A percentile compares a stretch with the other conserved stretches of the same genome.
These are phyloP conservation scores for Drosophila busckii DNA, from an alignment of 1,140 invertebrate genomes.

Conservation along the genomic window DNA sequence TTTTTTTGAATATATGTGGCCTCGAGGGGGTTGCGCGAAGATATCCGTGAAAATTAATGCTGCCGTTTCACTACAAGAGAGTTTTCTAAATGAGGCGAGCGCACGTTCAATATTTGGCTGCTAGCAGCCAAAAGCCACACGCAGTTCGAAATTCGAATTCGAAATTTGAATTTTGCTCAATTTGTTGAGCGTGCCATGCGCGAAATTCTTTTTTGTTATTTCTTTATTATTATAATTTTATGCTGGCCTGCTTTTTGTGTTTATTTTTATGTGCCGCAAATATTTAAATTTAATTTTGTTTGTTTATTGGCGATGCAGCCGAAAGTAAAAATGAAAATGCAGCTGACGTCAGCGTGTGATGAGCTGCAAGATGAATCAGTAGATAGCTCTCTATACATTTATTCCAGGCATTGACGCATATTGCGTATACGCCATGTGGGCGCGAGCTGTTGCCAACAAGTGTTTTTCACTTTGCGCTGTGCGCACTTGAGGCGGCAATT, in stretches of 20 bases:
- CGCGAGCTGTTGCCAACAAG: constrained; percentile 27
- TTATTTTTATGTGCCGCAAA: constrained; percentile 37
- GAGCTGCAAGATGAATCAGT: constrained; percentile 21
- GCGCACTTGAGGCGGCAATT: constrained; percentile 20
- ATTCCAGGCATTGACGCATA: constrained; percentile 18
- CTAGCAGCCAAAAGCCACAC: constrained; percentile 9
- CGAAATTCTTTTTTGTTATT: constrained; percentile 9
- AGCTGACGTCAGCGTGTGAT: constrained; percentile 25
- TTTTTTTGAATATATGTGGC: constrained; percentile 42
- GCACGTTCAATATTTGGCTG: constrained; percentile 20
- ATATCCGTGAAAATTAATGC: constrained; percentile 76
- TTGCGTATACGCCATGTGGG: constrained; percentile 34
- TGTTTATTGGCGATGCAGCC: constrained; percentile 15
- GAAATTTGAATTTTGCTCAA: constrained; percentile 12
- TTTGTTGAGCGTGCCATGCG: too few species aligned
- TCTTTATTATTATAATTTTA: constrained; percentile 19
- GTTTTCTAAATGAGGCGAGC: constrained; percentile 71
- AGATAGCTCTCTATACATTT: constrained; percentile 7
- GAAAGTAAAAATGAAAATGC: constrained; percentile 1
- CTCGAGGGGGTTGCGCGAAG: constrained; percentile 66
- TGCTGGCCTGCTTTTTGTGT: constrained; percentile 19
- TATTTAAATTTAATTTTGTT: constrained; percentile 27
- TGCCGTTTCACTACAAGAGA: constrained; percentile 76
- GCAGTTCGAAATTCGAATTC: constrained; percentile 57
- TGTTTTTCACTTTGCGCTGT: constrained; percentile 7